phyloP scores from a whole-genome alignment of 1,140 invertebrate genomes.

The Papilio aristodemus region DNA sequence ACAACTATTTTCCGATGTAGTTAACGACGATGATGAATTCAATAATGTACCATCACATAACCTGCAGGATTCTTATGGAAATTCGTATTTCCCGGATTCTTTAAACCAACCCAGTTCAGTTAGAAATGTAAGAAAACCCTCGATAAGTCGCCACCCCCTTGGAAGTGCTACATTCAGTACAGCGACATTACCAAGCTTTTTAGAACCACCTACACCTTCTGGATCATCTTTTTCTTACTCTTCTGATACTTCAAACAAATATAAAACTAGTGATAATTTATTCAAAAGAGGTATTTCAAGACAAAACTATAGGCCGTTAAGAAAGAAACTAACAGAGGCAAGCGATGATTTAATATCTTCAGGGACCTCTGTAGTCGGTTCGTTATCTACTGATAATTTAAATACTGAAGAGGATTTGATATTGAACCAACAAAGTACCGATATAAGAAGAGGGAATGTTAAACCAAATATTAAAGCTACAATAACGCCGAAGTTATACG shows the following conservation, averaged over 20 bases:
- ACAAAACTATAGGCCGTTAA: constrained; percentile 65
- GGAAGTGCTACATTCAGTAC: constrained; percentile 48
- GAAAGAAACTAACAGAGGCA: constrained; percentile 70
- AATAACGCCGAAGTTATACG: constrained; percentile 64
- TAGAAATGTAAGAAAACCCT: constrained; percentile 70
- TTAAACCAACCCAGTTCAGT: constrained; percentile 70
- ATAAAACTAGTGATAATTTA: constrained; percentile 54
- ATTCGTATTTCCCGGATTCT: constrained; percentile 66
- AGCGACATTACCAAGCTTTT: constrained; percentile 69
- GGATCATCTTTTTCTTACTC: constrained; percentile 56
- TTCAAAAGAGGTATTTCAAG: constrained; percentile 66
- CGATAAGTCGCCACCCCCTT: constrained; percentile 49
- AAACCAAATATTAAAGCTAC: constrained; percentile 51
- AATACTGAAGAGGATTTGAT: constrained; percentile 66
- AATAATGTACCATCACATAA: constrained; percentile 46
- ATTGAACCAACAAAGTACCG: constrained; percentile 60
- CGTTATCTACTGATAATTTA: constrained; percentile 53
- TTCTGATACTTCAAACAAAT: constrained; percentile 60
- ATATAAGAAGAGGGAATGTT: constrained; percentile 47
- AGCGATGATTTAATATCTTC: constrained; percentile 69
- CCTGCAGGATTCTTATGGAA: constrained; percentile 70
- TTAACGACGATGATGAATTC: constrained; percentile 58
- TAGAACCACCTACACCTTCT: constrained; percentile 75
- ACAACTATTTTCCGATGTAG: constrained; percentile 47
- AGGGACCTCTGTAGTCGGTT: constrained; percentile 65